phyloP scores from a whole-genome alignment of 2,888 invertebrate genomes.

The Campoplex nolae region DNA sequence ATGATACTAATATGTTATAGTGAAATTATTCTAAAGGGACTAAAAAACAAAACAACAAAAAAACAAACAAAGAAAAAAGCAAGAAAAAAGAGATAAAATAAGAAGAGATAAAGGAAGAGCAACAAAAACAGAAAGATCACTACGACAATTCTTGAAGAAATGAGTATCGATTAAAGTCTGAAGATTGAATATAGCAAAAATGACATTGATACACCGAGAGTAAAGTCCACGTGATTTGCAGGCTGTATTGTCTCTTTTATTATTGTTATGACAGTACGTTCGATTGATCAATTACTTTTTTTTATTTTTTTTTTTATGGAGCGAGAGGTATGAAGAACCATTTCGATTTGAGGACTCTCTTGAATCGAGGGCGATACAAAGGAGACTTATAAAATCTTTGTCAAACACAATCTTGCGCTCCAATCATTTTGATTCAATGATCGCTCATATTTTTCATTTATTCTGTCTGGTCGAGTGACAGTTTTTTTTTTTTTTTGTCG shows the following conservation, averaged over 20 bases:
- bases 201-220: constrained; percentile 42
- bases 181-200: constrained; percentile 14
- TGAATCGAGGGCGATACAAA: no score
- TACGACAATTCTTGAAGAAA: constrained; percentile 36
- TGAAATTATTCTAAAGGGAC: constrained; percentile 71
- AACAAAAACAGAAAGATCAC: constrained; percentile 39
- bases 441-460: constrained; percentile 1
- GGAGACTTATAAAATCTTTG: neutral
- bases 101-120: neutral
- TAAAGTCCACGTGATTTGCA: constrained; percentile 38
- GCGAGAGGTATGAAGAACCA: neutral
- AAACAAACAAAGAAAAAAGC: neutral
- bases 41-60: constrained; percentile 52
- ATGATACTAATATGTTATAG: constrained; percentile 79
- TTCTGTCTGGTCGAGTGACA: constrained; percentile 19
- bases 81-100: constrained; percentile 11
- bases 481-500: constrained; percentile 24
- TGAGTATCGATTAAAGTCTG: constrained; percentile 3
- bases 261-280: constrained; percentile 44
- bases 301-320: neutral
- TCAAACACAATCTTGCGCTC: neutral
- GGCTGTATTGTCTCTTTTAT: constrained; percentile 38
- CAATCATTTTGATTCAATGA: constrained; percentile 16
- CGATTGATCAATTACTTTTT: constrained; percentile 18
- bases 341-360: neutral